Evolutionary conservation across 2,888 invertebrate species (phyloP), one percentile per base, ranked within the genome.

Genomic region (Tolmerus cingulatus): DNA sequence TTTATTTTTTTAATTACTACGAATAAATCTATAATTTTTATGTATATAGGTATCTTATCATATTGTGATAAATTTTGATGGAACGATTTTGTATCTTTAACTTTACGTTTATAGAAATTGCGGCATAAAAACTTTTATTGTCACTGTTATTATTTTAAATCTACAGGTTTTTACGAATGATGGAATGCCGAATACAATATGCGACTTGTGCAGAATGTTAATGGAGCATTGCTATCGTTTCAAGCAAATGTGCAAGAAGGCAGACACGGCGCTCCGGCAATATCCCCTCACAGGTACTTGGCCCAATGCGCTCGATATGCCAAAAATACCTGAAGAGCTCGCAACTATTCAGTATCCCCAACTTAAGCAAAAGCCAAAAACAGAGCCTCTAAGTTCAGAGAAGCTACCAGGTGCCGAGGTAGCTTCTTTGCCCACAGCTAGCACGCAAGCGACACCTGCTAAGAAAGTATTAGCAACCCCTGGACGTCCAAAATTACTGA

Each of bases 161-260:
- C 74, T 82, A 34, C 86, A 93, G 92, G 91, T 92, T 0, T 91
- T 90, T 87, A 89, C 90, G 43, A 91, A 91, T 30, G 97, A 97
- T 91, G 95, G 95, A 89, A 95, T 96, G 96, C 96, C 96, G 1
- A 93, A 94, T 84, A 95, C 93, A 90, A 96, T 97, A 88, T 97
- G 97, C 91, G 93, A 93, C 57, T 94, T 94, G 66, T 97, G 97
- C 90, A 95, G 95, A 34, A 93, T 94, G 90, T 95, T 95, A 89
- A 94, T 96, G 90, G 95, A 95, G 87, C 93, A 95, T 88, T 95
- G 95, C 81, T 96, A 96, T 92, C 95, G 95, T 86, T 97, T 95
- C 90, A 97, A 96, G 91, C 94, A 95, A 88, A 95, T 96, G 90
- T 96, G 96, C 90, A 95, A 96, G 89, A 95, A 95, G 90, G 95